A percentile compares a stretch with the other conserved stretches of the same genome.
Conservation (phyloP, 2,113 vertebrate species). For the Stigmatopora argus region DNA sequence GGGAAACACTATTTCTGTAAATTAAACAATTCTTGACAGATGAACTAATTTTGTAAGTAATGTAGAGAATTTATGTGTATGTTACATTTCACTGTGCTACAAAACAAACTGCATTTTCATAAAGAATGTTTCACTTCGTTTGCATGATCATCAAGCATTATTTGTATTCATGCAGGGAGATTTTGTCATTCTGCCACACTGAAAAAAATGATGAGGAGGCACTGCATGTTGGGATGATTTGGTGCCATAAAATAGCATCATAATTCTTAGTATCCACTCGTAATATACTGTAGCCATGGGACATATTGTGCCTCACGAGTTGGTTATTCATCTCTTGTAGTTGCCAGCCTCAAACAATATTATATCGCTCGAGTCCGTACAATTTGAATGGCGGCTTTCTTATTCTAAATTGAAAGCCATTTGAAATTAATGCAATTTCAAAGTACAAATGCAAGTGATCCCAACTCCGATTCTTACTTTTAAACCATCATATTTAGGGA, state of each 20-base stretch:
- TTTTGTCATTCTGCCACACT: conserved; percentile 33
- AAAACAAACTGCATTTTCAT: not conserved
- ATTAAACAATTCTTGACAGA: not conserved
- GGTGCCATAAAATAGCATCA: conserved; percentile 25
- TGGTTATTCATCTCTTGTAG: conserved; percentile 30
- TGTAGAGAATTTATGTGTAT: not conserved
- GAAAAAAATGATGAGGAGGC: conserved; percentile 26
- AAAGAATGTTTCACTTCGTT: conserved; percentile 12
- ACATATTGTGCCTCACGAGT: conserved; percentile 39
- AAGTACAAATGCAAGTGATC: too few relatives aligned
- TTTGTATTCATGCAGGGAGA: conserved; percentile 24
- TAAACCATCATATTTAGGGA: too few relatives aligned
- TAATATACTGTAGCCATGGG: conserved; percentile 41
- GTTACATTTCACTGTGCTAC: not conserved
- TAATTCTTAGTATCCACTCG: conserved; percentile 36
- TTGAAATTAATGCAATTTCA: not conserved
- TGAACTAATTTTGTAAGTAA: not conserved
- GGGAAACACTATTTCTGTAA: not conserved
- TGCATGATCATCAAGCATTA: conserved; percentile 19
- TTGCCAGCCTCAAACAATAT: conserved; percentile 24
- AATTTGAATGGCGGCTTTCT: conserved; percentile 37
- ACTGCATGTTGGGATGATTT: conserved; percentile 34
- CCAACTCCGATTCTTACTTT: too few relatives aligned
- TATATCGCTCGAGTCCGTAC: conserved; percentile 17
- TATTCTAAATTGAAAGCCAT: conserved; percentile 24